Conservation (phyloP, 92 coral and sea anemone species). For the Heteractis magnifica region DNA sequence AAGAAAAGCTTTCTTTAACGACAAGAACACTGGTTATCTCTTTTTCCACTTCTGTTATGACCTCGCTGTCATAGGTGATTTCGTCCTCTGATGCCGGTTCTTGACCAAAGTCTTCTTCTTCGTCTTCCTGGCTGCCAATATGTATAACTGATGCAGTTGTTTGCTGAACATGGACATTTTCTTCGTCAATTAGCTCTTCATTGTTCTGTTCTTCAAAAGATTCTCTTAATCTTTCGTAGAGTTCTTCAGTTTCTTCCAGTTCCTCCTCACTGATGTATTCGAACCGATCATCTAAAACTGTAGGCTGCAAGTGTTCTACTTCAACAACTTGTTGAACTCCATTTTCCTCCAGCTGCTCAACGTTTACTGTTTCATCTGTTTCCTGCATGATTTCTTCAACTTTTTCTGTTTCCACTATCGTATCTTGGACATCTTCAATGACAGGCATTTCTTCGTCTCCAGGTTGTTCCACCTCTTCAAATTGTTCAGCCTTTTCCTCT, state of each 20-base stretch:
- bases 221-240: slow-evolving; percentile 9
- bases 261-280: slow-evolving; percentile 47
- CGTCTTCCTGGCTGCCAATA: slow-evolving; percentile 22
- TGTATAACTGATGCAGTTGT: slow-evolving; percentile 20
- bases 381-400: not conserved
- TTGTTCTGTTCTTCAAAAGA: slow-evolving; percentile 31
- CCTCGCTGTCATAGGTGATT: slow-evolving; percentile 35
- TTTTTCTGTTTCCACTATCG: slow-evolving; percentile 3
- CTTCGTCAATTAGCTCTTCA: slow-evolving; percentile 22
- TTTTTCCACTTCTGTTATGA: slow-evolving; percentile 42
- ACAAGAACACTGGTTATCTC: slow-evolving; percentile 35
- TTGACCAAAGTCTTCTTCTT: not conserved
- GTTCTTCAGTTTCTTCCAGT: slow-evolving; percentile 46
- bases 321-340: slow-evolving; percentile 3
- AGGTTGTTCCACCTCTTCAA: not conserved
- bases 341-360: not conserved
- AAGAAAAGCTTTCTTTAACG: slow-evolving; percentile 44
- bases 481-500: not conserved
- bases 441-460: slow-evolving; percentile 8
- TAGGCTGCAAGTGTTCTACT: slow-evolving; percentile 6
- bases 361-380: slow-evolving; percentile 1
- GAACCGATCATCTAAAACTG: slow-evolving; percentile 18
- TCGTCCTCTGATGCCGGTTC: slow-evolving; percentile 23
- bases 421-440: slow-evolving; percentile 9
- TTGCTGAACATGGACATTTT: slow-evolving; percentile 29